Conservation (phyloP, 2,888 invertebrate genomes). For the Mechanitis messenoides region DNA sequence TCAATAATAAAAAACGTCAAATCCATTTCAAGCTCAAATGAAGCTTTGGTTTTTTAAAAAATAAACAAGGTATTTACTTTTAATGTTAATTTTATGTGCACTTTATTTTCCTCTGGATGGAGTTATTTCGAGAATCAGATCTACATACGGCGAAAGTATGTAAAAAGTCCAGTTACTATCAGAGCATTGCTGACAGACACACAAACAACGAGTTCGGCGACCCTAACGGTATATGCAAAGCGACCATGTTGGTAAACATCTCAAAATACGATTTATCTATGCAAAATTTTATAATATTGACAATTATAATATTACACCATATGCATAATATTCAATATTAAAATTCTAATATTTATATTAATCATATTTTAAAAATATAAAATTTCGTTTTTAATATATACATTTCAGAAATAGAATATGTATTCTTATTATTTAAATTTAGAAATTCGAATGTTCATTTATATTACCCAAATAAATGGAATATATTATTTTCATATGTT, state of each 20-base stretch:
- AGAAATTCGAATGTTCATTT: too few species aligned
- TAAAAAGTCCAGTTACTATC: slow-evolving; percentile 5
- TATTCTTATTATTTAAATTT: not conserved
- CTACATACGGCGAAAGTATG: not conserved
- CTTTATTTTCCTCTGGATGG: too few species aligned
- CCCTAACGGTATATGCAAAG: slow-evolving; percentile 28
- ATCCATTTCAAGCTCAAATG: too few species aligned
- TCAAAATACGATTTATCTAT: slow-evolving; percentile 1
- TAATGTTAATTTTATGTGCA: too few species aligned
- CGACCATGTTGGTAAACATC: slow-evolving; percentile 29
- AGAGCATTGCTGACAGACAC: not conserved
- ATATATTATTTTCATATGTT: too few species aligned
- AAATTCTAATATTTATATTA: not conserved
- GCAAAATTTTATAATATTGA: not conserved
- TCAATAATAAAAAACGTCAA: too few species aligned
- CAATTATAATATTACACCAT: not conserved
- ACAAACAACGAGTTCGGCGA: not conserved
- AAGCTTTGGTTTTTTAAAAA: too few species aligned
- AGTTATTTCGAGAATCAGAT: not conserved
- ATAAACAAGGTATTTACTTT: too few species aligned
- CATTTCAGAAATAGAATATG: not conserved
- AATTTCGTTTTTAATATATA: too few species aligned
- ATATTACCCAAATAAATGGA: too few species aligned
- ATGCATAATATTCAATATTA: not conserved
- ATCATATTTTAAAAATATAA: too few species aligned